Evolutionary conservation across 2,113 vertebrate species (phyloP).

Genomic region (Poicephalus gulielmi): DNA sequence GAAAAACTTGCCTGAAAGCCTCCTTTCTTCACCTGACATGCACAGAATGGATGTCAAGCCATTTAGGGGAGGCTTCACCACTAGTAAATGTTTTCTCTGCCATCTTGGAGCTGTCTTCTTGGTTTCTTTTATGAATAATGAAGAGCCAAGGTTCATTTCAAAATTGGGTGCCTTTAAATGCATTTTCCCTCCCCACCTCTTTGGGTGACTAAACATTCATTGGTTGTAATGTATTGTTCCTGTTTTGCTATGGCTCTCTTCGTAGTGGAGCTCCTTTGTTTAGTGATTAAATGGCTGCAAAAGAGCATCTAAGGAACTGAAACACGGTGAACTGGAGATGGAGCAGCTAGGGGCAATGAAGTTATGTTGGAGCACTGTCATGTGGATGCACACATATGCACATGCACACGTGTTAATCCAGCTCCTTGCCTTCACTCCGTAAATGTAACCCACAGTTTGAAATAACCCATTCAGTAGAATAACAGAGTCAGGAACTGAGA

Average conservation of each 20-base stretch:
- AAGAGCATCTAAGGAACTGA: neutral
- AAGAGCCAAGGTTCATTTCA: slow-evolving; percentile 18
- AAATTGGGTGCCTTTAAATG: neutral
- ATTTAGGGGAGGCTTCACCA: slow-evolving; percentile 34
- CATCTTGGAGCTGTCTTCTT: slow-evolving; percentile 30
- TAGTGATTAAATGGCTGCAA: neutral
- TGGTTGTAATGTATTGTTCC: neutral
- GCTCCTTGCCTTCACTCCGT: neutral
- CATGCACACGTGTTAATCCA: neutral
- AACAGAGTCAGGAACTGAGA: slow-evolving; percentile 33
- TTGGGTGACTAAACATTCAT: slow-evolving; percentile 18
- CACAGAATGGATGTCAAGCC: neutral
- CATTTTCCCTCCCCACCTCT: neutral
- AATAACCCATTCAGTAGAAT: slow-evolving; percentile 47
- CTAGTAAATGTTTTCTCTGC: slow-evolving; percentile 37
- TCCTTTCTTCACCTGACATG: neutral
- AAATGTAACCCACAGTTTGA: slow-evolving; percentile 46
- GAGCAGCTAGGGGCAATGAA: neutral
- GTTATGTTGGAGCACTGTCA: neutral
- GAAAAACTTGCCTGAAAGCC: neutral
- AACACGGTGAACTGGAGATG: neutral
- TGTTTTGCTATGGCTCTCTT: neutral
- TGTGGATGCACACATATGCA: fast-evolving
- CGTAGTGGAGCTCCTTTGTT: neutral
- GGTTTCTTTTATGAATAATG: slow-evolving; percentile 5